A percentile compares a stretch with the other conserved stretches of the same genome.
phyloP scores from a whole-genome alignment of 2,113 vertebrate genomes.

The Cygnus buccinator region DNA sequence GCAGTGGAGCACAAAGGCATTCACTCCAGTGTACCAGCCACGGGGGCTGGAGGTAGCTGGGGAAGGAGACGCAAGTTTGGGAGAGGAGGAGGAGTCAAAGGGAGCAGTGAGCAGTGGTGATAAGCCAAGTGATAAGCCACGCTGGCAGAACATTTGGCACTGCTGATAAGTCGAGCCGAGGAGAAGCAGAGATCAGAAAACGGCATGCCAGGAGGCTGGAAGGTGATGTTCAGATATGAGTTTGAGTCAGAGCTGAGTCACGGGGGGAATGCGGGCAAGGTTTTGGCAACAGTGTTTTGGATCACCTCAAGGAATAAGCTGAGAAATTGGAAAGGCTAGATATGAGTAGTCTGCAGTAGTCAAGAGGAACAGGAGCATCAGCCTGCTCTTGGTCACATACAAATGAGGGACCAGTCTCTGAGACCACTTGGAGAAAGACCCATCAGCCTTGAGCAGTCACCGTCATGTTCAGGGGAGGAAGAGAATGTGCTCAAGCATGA shows the following conservation, averaged over 20 bases:
- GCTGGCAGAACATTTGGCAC: not conserved
- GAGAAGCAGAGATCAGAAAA: not conserved
- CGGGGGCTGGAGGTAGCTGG: not conserved
- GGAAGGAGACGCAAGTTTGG: not conserved
- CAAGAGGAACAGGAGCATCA: not conserved
- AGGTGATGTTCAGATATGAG: not conserved
- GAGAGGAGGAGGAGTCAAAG: not conserved
- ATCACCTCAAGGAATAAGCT: not conserved
- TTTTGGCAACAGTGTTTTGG: not conserved
- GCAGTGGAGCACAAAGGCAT: not conserved
- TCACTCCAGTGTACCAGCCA: not conserved
- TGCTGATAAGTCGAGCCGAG: not conserved
- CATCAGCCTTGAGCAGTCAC: not conserved
- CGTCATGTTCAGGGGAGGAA: not conserved
- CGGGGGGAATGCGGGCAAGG: rapidly evolving
- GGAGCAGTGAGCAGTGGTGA: not conserved
- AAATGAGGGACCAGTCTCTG: not conserved
- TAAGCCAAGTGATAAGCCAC: not conserved
- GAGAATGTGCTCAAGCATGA: not conserved
- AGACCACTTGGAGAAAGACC: not conserved
- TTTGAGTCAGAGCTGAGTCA: not conserved
- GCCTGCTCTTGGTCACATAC: not conserved
- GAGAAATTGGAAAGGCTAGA: not conserved
- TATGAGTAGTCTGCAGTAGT: not conserved
- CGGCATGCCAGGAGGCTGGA: not conserved